Percentiles rank a stretch among this genome's conserved stretches.
phyloP scores from a whole-genome alignment of 2,888 invertebrate species.

The Campaea margaritaria region DNA sequence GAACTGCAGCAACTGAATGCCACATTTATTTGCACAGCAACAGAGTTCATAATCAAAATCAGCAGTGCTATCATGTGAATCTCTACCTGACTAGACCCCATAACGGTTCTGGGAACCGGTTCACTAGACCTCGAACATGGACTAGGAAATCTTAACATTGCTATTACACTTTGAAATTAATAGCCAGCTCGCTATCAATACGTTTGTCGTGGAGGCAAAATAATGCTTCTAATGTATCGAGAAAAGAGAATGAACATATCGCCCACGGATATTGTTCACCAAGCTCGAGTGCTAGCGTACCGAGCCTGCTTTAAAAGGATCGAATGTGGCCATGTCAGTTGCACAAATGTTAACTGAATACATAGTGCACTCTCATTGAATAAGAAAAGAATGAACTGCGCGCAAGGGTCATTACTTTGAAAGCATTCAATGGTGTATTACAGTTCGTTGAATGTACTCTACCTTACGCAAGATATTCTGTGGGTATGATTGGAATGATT shows the following conservation, averaged over 20 bases:
- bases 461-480: background rate
- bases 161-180: no score
- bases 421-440: constrained; percentile 2
- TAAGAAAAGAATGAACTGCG: constrained; percentile 19
- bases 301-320: constrained; percentile 18
- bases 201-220: no score
- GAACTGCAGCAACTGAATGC: constrained; percentile 5
- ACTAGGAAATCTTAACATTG: no score
- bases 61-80: constrained; percentile 35
- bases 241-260: no score
- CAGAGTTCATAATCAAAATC: constrained; percentile 22
- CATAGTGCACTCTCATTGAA: constrained; percentile 16
- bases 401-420: constrained; percentile 10
- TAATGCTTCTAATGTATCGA: background rate
- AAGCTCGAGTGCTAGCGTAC: constrained; percentile 2
- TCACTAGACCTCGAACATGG: constrained; percentile 37
- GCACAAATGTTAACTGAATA: constrained; percentile 11
- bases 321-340: constrained; percentile 8
- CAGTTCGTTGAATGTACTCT: background rate
- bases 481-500: background rate
- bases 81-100: constrained; percentile 44
- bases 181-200: no score
- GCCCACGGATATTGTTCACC: no score
- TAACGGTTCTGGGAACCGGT: constrained; percentile 69
- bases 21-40: constrained; percentile 18